Conservation (phyloP, 2,888 invertebrate species). For the Frankliniella fusca region DNA sequence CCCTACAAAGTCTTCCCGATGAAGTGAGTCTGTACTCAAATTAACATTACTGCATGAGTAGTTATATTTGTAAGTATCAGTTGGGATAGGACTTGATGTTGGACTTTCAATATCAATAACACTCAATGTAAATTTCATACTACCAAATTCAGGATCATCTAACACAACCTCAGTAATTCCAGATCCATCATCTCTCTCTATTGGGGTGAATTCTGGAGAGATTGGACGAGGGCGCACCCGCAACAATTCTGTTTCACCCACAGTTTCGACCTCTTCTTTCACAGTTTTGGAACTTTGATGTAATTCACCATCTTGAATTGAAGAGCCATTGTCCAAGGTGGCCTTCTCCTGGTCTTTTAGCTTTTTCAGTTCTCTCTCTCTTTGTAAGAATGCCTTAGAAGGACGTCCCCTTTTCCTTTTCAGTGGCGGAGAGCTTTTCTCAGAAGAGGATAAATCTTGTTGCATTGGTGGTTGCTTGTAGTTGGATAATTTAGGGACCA, state of each 20-base stretch:
- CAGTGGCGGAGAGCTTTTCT: not conserved
- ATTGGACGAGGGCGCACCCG: not conserved
- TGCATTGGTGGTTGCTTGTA: too few species aligned
- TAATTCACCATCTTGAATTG: not conserved
- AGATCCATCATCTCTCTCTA: conserved; percentile 7
- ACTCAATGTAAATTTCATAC: not conserved
- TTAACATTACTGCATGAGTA: not conserved
- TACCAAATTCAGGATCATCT: not conserved
- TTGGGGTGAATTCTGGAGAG: not conserved
- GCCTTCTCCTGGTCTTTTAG: not conserved
- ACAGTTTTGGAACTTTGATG: not conserved
- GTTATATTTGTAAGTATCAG: conserved; percentile 3
- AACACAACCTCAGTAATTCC: conserved; percentile 3
- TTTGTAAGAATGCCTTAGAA: not conserved
- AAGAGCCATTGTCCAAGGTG: not conserved
- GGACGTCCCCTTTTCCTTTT: not conserved
- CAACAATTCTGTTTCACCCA: not conserved
- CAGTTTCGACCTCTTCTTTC: not conserved
- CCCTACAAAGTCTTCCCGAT: not conserved
- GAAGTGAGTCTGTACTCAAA: not conserved
- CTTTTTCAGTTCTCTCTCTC: not conserved
- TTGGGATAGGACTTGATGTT: not conserved
- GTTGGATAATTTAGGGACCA: too few species aligned
- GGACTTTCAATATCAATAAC: not conserved
- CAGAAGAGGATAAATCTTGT: not conserved